Base-by-base conservation (phyloP, 2,797 vertebrate species). In the Pantherophis alleghaniensis region DNA sequence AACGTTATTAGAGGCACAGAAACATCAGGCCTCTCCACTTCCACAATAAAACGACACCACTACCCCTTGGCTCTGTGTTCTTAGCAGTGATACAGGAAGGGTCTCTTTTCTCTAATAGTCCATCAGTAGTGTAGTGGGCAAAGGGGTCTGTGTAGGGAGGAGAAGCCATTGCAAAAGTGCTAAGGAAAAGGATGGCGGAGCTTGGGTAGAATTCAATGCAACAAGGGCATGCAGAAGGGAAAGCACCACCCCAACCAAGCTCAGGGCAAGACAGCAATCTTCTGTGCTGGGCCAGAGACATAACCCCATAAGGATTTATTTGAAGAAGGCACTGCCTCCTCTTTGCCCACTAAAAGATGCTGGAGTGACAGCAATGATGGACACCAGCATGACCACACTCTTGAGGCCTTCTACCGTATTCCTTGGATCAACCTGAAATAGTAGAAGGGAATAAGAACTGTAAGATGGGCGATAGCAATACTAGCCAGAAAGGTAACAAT, bases 361-460 rank as follows among this genome's bases (percentile, higher is more conserved):
- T n/a, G 90, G 87, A 93, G 95, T 90, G 95, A 93, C 14, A 42
- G 96, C 92, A 93, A 95, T 92, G 89, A 94, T n/a, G 94, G 95
- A 92, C 95, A 94, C 93, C 94, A 55, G 87, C 86, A 93, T 92
- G 94, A 93, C 95, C 51, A 51, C 93, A 42, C 4, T 4, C 74
- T 69, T 69, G 87, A 95, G 94, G 88, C 69, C 92, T 95, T 94
- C 96, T 97, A 97, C 47, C 97, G 97, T 92, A 97, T 97, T 93
- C 96, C 97, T 91, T 97, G 97, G 96, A 97, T 97, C 89, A 97
- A 97, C 97, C 98, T 98, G 91, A 28, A 92, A 92, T 28, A 51
- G 90, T 0, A 92, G 37, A 95, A 87, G 93, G 42, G 87, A 93
- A 87, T 24, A 95, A 32, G 4, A 94, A 74, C 47, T 28, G 69